phyloP scores from a whole-genome alignment of 2,113 vertebrate species.

The Pygathrix nemaeus region DNA sequence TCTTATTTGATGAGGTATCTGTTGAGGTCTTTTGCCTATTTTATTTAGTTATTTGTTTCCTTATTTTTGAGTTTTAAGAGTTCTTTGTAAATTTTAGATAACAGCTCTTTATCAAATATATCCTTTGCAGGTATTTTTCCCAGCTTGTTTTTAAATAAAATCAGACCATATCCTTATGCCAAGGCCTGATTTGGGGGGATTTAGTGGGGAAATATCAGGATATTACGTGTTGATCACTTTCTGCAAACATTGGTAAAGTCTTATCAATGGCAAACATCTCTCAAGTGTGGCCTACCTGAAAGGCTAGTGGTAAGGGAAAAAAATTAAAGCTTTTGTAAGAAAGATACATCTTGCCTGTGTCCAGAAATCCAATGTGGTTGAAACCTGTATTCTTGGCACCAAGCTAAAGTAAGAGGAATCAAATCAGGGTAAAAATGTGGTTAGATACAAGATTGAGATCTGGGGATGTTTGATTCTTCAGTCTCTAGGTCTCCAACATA shows the following conservation, averaged over 20 bases:
- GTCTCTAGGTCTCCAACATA: background rate
- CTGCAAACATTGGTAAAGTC: background rate
- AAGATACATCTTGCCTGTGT: background rate
- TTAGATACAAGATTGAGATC: background rate
- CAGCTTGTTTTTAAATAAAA: background rate
- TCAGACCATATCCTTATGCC: background rate
- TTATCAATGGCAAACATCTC: background rate
- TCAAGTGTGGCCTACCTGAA: background rate
- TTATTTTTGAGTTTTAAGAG: background rate
- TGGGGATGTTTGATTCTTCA: background rate
- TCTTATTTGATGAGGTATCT: background rate
- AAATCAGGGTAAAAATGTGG: background rate
- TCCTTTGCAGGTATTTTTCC: slow-evolving; percentile 6
- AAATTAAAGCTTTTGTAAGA: slow-evolving; percentile 12
- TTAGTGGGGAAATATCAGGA: background rate
- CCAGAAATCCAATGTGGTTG: background rate
- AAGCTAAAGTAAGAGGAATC: background rate
- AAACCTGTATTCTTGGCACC: background rate
- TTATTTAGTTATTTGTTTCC: background rate
- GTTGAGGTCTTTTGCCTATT: background rate
- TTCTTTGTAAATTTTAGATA: background rate
- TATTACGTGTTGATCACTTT: background rate
- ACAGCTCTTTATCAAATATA: background rate
- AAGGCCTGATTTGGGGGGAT: background rate
- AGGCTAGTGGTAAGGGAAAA: background rate